These are phyloP conservation scores for Colostygia pectinataria DNA, from an alignment of 2,888 invertebrate species.

Conservation along the genomic window DNA sequence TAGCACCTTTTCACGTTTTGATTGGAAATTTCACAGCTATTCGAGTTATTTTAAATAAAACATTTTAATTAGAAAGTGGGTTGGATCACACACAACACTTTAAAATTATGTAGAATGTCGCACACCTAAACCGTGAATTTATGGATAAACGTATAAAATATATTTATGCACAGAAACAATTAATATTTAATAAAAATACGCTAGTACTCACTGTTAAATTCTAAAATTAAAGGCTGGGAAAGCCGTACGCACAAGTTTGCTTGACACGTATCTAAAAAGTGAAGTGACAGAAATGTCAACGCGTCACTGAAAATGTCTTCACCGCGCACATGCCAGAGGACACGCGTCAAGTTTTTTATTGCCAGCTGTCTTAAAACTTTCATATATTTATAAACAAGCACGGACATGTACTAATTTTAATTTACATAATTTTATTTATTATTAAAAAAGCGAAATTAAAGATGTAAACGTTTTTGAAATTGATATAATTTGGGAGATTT, in stretches of 20 bases:
- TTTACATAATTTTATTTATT: too few relatives aligned
- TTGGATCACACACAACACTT: constrained; percentile 41
- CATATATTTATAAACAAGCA: too few relatives aligned
- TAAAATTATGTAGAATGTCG: constrained; percentile 8
- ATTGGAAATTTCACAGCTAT: constrained; percentile 46
- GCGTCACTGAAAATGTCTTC: constrained; percentile 46
- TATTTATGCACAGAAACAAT: constrained; percentile 13
- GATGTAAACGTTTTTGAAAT: too few relatives aligned
- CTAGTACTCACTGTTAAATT: constrained; percentile 72
- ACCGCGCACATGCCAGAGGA: constrained; percentile 46
- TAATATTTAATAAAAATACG: constrained; percentile 33
- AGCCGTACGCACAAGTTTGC: constrained; percentile 69
- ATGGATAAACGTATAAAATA: constrained; percentile 9
- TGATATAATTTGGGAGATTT: not conserved
- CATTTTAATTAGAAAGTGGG: too few relatives aligned
- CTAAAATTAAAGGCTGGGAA: constrained; percentile 73
- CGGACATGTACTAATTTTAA: too few relatives aligned
- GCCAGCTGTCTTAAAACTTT: constrained; percentile 23
- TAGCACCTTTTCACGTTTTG: constrained; percentile 19
- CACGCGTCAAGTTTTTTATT: constrained; percentile 52
- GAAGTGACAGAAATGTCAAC: constrained; percentile 59
- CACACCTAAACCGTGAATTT: constrained; percentile 5
- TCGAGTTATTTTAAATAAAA: constrained; percentile 37
- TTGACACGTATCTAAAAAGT: constrained; percentile 81
- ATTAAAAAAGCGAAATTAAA: too few relatives aligned